These are phyloP conservation scores for Chloebia gouldiae DNA, from an alignment of 2,113 vertebrate genomes.

Conservation along the genomic window DNA sequence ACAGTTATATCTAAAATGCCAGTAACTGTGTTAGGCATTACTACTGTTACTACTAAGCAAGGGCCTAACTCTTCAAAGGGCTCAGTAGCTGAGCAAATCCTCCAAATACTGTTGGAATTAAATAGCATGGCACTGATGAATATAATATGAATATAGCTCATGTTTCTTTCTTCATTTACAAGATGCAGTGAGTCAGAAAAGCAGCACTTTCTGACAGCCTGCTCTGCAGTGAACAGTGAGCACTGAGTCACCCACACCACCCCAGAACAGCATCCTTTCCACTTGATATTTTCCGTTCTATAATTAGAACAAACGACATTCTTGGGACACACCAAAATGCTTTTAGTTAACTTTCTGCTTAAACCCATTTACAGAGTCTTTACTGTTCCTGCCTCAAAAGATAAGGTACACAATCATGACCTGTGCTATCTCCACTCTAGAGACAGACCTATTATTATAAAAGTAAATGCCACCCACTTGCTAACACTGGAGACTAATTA, in stretches of 20 bases:
- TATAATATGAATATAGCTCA: background rate
- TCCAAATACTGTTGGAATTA: background rate
- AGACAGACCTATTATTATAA: slow-evolving; percentile 1
- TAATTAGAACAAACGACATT: slow-evolving; percentile 20
- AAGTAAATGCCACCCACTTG: slow-evolving; percentile 32
- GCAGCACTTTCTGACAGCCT: slow-evolving; percentile 22
- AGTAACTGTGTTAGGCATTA: background rate
- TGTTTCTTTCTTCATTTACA: slow-evolving; percentile 25
- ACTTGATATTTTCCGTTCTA: slow-evolving; percentile 32
- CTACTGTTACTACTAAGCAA: background rate
- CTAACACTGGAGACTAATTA: slow-evolving; percentile 34
- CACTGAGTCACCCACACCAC: slow-evolving; percentile 35
- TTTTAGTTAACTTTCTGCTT: slow-evolving; percentile 7
- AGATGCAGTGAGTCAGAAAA: slow-evolving; percentile 44
- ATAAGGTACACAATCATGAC: background rate
- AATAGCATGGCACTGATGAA: background rate
- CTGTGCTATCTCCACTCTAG: background rate
- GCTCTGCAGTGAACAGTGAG: background rate
- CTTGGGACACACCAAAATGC: background rate
- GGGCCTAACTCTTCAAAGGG: background rate
- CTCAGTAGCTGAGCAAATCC: background rate
- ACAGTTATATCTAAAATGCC: background rate
- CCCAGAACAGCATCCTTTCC: background rate
- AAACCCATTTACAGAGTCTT: background rate
- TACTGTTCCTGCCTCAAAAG: background rate